phyloP scores from a whole-genome alignment of 2,113 vertebrate genomes.

The Melanerpes formicivorus region DNA sequence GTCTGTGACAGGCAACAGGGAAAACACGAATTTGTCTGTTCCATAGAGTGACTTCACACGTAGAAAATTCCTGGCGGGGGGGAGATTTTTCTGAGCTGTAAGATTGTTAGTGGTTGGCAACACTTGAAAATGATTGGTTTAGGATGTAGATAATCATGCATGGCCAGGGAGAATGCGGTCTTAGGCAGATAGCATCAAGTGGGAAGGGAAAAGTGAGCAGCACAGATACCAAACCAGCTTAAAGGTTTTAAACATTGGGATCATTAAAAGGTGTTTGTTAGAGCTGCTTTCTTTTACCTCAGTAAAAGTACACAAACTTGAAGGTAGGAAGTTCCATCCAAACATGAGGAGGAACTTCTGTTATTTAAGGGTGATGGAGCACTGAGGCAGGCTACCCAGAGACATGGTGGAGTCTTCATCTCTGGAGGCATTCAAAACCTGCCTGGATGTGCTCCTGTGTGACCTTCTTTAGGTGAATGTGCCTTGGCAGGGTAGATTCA shows the following conservation, averaged over 20 bases:
- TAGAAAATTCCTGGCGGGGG: neutral
- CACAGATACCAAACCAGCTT: neutral
- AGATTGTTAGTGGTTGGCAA: neutral
- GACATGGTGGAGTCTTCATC: too few species aligned
- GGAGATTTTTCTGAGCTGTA: neutral
- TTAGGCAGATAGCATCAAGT: neutral
- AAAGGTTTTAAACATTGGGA: neutral
- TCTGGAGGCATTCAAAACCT: too few species aligned
- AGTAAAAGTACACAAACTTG: neutral
- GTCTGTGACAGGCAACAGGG: neutral
- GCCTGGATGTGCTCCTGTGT: too few species aligned
- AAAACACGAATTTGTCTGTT: neutral
- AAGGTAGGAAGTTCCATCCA: neutral
- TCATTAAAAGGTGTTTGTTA: neutral
- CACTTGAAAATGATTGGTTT: slow-evolving; percentile 18
- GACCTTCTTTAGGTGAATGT: too few species aligned
- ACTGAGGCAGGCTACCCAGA: neutral
- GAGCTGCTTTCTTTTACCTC: neutral
- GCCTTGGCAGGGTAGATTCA: neutral
- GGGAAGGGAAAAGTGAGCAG: neutral
- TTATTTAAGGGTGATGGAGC: too few species aligned
- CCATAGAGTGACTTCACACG: neutral
- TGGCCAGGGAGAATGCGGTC: neutral
- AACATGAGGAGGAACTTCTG: neutral
- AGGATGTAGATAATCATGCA: neutral